These are phyloP conservation scores for Apodemus speciosus DNA, from an alignment of 2,113 vertebrate genomes.

Conservation along the genomic window DNA sequence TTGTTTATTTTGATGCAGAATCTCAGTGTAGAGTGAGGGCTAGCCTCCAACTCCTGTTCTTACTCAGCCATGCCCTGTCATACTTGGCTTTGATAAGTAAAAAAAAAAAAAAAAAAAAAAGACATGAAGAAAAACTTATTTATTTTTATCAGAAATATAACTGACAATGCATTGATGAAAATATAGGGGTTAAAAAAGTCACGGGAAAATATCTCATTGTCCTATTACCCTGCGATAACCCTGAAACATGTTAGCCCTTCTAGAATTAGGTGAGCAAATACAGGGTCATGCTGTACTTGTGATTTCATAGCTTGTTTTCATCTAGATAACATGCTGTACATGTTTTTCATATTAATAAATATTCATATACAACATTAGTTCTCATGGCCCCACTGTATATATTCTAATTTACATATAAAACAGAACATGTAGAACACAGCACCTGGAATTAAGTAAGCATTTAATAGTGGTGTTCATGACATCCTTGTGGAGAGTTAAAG, in stretches of 20 bases:
- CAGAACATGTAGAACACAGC: background rate
- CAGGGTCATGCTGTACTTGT: background rate
- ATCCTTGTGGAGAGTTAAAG: conserved; percentile 64
- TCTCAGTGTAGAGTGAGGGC: background rate
- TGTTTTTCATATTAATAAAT: conserved; percentile 16
- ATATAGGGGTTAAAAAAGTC: background rate
- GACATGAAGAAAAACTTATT: too few species aligned
- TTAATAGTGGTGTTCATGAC: conserved; percentile 64
- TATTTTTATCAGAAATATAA: background rate
- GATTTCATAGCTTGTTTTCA: conserved; percentile 31
- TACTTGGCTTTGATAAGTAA: background rate
- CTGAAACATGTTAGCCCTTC: conserved; percentile 18
- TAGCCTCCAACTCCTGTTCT: background rate
- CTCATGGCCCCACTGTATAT: background rate
- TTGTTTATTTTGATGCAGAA: background rate
- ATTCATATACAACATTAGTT: background rate
- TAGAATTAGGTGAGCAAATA: conserved; percentile 33
- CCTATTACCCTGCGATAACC: background rate
- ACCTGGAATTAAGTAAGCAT: conserved; percentile 68
- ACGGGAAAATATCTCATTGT: background rate
- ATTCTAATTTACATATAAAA: background rate
- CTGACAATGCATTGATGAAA: conserved; percentile 11
- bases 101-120: too few species aligned
- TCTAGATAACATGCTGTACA: conserved; percentile 3
- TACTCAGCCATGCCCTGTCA: too few species aligned